These are phyloP conservation scores for Pocillopora verrucosa DNA, from an alignment of 64 coral and sea anemone genomes.

Conservation along the genomic window DNA sequence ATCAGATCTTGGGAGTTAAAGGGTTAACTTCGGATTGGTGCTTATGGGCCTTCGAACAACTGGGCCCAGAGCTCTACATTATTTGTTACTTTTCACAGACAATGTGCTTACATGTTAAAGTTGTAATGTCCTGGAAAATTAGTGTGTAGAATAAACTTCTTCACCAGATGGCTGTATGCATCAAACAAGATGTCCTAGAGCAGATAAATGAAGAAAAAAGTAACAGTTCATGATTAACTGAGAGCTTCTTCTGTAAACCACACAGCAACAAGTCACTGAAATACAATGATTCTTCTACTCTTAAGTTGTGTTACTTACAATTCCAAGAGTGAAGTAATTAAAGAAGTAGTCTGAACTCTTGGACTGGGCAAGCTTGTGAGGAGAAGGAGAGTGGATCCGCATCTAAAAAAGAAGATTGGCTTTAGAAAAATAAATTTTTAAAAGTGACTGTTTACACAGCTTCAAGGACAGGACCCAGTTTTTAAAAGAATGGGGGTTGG, in stretches of 20 bases:
- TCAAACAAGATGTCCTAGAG: constrained; percentile 96
- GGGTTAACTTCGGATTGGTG: no score
- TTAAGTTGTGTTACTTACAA: constrained; percentile 57
- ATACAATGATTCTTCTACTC: neutral
- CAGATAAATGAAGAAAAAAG: neutral
- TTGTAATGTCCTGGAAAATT: constrained; percentile 99
- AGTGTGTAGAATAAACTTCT: constrained; percentile 98
- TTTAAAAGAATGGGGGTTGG: no score
- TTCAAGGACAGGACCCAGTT: no score
- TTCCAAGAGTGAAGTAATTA: constrained; percentile 92
- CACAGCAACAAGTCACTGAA: neutral
- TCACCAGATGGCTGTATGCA: constrained; percentile 82
- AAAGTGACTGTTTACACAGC: no score
- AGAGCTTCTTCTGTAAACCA: neutral
- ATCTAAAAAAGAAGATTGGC: constrained; percentile 53
- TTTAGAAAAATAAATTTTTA: no score
- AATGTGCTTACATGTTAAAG: constrained; percentile 90
- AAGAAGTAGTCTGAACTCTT: constrained; percentile 98
- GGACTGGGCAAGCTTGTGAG: constrained; percentile 92
- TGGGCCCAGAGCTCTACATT: neutral
- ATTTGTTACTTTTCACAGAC: neutral
- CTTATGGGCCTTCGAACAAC: no score
- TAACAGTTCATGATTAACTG: neutral
- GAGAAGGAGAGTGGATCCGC: constrained; percentile 94
- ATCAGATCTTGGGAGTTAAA: no score